Evolutionary conservation across 1,140 invertebrate species (phyloP).

Genomic region (Brachystomella parvula): DNA sequence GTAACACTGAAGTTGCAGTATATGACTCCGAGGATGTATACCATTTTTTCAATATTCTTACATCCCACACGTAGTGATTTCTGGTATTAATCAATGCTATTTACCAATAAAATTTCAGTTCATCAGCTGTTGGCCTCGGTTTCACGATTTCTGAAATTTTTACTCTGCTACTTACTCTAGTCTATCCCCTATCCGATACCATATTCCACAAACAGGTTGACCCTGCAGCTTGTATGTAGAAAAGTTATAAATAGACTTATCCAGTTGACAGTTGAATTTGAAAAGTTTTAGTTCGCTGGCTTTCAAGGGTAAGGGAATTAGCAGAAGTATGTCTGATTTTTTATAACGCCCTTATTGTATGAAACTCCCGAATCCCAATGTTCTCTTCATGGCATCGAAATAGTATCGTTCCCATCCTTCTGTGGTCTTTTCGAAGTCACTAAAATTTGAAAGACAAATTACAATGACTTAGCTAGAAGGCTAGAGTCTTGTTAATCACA

Average conservation of each 20-base stretch:
- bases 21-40: constrained; percentile 56
- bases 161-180: no score
- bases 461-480: background rate
- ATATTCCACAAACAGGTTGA: no score
- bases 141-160: no score
- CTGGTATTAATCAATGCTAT: no score
- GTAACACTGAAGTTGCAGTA: constrained; percentile 54
- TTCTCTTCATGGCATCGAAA: constrained; percentile 83
- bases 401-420: constrained; percentile 88
- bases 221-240: no score
- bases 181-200: no score
- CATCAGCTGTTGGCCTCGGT: no score
- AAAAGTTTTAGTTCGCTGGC: no score
- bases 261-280: no score
- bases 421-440: constrained; percentile 69
- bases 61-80: constrained; percentile 46
- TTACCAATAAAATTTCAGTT: no score
- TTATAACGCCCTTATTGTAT: constrained; percentile 46
- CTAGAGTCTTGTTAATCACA: background rate
- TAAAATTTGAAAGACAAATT: constrained; percentile 41
- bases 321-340: background rate
- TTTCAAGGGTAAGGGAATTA: constrained; percentile 8
- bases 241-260: no score
- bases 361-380: constrained; percentile 81
- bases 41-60: constrained; percentile 59